Conservation (phyloP, 2,797 vertebrate genomes). For the Cossypha caffra region DNA sequence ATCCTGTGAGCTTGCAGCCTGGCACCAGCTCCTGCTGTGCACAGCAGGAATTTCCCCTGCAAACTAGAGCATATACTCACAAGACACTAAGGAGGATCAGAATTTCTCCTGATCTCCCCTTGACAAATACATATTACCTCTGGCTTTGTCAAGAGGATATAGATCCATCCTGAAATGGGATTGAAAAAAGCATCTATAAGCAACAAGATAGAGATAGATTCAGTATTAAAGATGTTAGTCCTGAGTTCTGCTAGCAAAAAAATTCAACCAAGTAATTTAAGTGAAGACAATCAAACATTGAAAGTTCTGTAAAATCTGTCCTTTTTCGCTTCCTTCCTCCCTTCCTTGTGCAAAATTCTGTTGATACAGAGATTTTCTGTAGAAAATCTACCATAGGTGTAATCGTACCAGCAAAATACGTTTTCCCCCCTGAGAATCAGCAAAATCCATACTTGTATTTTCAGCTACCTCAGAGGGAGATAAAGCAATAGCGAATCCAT, state of each 20-base stretch:
- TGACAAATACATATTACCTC: not conserved
- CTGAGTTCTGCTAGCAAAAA: not conserved
- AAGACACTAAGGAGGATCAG: constrained; percentile 12
- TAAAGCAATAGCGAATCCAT: not conserved
- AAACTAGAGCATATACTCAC: not conserved
- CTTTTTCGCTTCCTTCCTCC: too few relatives aligned
- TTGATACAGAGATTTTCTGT: not conserved
- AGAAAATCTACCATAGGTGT: not conserved
- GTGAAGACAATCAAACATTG: not conserved
- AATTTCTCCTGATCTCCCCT: not conserved
- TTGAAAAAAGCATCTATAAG: not conserved
- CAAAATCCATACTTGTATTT: not conserved
- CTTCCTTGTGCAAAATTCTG: not conserved
- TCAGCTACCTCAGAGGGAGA: not conserved
- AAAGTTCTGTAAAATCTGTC: not conserved
- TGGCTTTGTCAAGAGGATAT: not conserved
- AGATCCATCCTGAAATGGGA: not conserved
- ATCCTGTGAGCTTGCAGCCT: constrained; percentile 8
- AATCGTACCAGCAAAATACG: not conserved
- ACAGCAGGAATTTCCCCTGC: constrained; percentile 66
- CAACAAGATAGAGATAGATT: not conserved
- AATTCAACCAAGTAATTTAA: not conserved
- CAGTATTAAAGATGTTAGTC: not conserved
- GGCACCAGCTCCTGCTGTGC: constrained; percentile 73
- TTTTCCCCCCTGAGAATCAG: rapidly evolving